Base-by-base conservation (phyloP, 2,888 invertebrate species). In the Spilarctia lutea region DNA sequence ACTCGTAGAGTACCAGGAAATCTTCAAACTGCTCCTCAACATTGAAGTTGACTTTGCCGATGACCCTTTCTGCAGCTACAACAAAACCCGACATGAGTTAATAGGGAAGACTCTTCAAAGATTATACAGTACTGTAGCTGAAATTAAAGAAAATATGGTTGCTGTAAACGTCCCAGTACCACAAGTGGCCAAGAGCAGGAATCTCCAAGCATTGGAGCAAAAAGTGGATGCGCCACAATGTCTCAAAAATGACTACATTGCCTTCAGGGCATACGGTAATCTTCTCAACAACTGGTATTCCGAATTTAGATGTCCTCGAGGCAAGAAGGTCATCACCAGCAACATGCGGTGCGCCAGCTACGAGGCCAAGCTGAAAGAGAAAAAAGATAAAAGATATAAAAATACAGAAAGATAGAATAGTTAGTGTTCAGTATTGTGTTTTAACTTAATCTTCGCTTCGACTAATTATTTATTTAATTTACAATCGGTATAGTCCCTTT, bases 231-330 rank as follows among this genome's bases (percentile, higher is more conserved):
- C 96, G 3, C 96, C 96, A 0, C 89, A 93, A 75, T 96, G 96
- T 86, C 91, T 96, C 68, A 95, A 96, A 79, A 96, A 96, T 81
- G 97, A 97, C 87, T 96, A 96, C 87, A 96, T 96, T 52, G 96
- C 97, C 4, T 94, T 97, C 75, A 95, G 96, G 81, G 96, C 96
- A 18, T 97, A 97, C 86, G 96, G 95, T 52, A 96, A 94, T 68
- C 96, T 97, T 77, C 90, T 97, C 18, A 96, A 96, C 87, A 96
- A 97, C 85, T 97, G 97, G 96, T 94, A 94, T 71, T 92, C 90
- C 48, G 96, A 96, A 74, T 93, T 96, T 79, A 93, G 91, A 74
- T 94, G 94, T 86, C 92, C 94, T 20, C 88, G 85, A 69, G 88
- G 88, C 78, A 93, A 92, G 79, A 91, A 90, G 65, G 87, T 89